A percentile compares a stretch with the other conserved stretches of the same genome.
Evolutionary conservation across 2,113 vertebrate species (phyloP).

Genomic region (Mastomys coucha): DNA sequence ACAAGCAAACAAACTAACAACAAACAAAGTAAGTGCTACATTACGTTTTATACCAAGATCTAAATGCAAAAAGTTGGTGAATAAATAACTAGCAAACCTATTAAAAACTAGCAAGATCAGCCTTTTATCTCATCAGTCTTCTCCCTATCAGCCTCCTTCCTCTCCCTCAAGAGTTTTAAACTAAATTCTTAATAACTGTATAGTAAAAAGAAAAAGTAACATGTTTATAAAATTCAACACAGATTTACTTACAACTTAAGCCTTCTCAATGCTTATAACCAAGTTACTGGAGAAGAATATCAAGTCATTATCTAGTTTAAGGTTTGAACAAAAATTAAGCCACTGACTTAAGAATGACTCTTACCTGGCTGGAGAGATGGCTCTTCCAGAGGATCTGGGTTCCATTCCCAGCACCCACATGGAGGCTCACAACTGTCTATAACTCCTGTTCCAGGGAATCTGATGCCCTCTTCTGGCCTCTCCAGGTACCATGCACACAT

Average conservation of each 20-base stretch:
- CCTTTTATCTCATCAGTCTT: not conserved
- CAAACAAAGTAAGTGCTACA: not conserved
- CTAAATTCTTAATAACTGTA: not conserved
- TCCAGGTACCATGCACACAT: not conserved
- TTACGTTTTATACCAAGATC: not conserved
- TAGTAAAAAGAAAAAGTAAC: constrained; percentile 24
- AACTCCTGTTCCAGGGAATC: not conserved
- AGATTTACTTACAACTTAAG: constrained; percentile 51
- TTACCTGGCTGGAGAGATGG: not conserved
- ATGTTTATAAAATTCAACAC: constrained; percentile 20
- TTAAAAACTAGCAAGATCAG: not conserved
- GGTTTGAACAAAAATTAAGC: constrained; percentile 48
- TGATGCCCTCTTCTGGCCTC: not conserved
- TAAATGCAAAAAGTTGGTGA: constrained; percentile 29
- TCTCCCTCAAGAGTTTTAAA: constrained; percentile 17
- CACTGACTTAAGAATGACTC: constrained; percentile 37
- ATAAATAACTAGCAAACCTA: not conserved
- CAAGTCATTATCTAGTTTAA: constrained; percentile 53
- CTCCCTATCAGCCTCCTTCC: constrained; percentile 37
- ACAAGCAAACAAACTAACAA: not conserved
- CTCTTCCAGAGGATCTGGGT: not conserved
- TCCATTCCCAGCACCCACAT: not conserved
- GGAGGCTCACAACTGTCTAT: not conserved
- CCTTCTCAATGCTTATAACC: constrained; percentile 8
- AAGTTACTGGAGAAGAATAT: not conserved